Percentiles rank a stretch among this genome's conserved stretches.
Conservation (phyloP, 2,888 invertebrate genomes). For the Caradrina clavipalpis region DNA sequence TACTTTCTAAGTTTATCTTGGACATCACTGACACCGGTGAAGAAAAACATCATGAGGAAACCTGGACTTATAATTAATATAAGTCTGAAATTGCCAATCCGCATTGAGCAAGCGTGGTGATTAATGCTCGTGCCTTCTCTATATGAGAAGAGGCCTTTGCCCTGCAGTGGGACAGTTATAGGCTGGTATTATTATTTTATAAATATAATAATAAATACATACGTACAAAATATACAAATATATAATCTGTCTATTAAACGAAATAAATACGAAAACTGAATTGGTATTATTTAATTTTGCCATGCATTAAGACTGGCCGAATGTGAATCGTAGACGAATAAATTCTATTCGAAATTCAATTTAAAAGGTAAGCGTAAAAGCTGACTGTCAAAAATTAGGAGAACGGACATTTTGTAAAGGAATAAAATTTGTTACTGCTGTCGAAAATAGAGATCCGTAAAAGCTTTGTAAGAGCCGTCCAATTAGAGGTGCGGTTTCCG, state of each 20-base stretch:
- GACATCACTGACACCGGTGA: no score
- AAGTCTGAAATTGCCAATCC: no score
- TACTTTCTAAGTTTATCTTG: no score
- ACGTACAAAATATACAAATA: no score
- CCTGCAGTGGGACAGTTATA: no score
- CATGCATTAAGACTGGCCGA: constrained; percentile 22
- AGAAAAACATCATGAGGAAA: no score
- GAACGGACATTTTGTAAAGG: constrained; percentile 6
- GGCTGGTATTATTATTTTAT: no score
- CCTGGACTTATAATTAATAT: no score
- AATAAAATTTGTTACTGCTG: constrained; percentile 20
- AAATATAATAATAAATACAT: no score
- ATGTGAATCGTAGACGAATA: constrained; percentile 16
- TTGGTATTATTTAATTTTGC: constrained; percentile 21
- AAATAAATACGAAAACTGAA: not conserved
- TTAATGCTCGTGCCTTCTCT: no score
- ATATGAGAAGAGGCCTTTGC: no score
- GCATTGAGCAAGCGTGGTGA: no score
- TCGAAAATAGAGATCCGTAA: constrained; percentile 28
- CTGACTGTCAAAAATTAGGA: constrained; percentile 21
- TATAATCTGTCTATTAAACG: not conserved
- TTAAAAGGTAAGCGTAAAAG: constrained; percentile 13
- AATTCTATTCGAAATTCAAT: constrained; percentile 44
- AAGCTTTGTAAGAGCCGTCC: constrained; percentile 36
- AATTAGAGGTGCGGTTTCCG: constrained; percentile 32